Base-by-base conservation (phyloP, 1,140 invertebrate genomes). In the Zaprionus gabonicus region DNA sequence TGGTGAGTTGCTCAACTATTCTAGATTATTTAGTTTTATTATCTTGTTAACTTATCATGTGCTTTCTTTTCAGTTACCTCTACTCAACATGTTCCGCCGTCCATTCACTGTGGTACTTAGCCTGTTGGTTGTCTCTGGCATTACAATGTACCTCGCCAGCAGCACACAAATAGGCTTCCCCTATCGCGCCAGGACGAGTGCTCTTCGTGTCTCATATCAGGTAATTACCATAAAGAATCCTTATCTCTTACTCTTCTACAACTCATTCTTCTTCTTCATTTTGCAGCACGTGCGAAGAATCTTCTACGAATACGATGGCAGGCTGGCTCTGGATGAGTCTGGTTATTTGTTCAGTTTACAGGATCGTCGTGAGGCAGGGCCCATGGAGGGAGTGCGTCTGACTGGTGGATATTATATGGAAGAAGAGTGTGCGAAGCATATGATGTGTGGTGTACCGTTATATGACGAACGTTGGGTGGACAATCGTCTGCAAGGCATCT, bases 391-490 rank as follows among this genome's bases (percentile, higher is more conserved):
- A 23, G 49, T 84, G 1, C 67, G 80, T 57, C 36, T 93, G n/a
- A 92, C 94, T 59, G 94, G 95, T 55, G 94, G 95, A 34, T 94
- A 92, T 63, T 58, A 77, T 91, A 41, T 93, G 95, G 25, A 80
- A 92, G n/a, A 77, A 94, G 55, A 95, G 72, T 96, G 96, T 83
- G 91, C 94, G 20, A 93, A 94, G 64, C 94, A 95, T 81, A 93
- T 96, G 56, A 95, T 95, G 76, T 97, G 96, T 88, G 96, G 96
- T 1, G 91, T 96, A 82, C 96, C 96, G 27, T 96, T 96, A 91
- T 94, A 95, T 68, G 94, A 96, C 77, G 96, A 96, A 57, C 71
- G 73, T 63, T 77, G 51, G 56, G 51, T 63, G 0, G 58, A 34
- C 1, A 62, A 60, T 55, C 71, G 71, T n/a, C n/a, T 56, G 1